phyloP scores from a whole-genome alignment of 2,113 vertebrate species.

The Chauna torquata region DNA sequence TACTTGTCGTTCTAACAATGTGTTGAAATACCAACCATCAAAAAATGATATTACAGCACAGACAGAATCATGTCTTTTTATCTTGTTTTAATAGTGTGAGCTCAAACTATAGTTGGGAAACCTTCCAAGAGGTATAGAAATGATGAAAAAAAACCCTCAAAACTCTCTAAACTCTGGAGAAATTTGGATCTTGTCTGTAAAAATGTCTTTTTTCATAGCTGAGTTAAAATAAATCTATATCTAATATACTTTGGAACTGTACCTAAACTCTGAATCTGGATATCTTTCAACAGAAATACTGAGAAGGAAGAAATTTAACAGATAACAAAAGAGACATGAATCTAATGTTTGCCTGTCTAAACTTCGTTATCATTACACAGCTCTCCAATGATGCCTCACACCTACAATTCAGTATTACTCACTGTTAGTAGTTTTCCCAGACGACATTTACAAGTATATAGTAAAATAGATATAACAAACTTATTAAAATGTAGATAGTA shows the following conservation, averaged over 20 bases:
- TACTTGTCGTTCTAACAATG: background rate
- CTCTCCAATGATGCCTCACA: background rate
- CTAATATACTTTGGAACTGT: background rate
- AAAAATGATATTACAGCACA: background rate
- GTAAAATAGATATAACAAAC: background rate
- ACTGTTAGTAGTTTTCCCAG: background rate
- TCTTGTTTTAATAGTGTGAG: background rate
- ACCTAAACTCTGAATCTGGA: background rate
- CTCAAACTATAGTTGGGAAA: background rate
- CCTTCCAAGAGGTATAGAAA: background rate
- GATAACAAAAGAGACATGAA: background rate
- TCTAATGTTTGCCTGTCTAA: background rate
- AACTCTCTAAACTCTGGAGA: background rate
- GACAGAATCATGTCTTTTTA: background rate
- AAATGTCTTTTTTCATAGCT: background rate
- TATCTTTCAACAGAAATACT: background rate
- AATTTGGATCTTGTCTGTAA: background rate
- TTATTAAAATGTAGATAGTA: background rate
- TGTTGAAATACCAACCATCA: background rate
- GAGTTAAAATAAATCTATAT: background rate
- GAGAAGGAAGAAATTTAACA: conserved; percentile 1
- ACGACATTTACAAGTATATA: background rate
- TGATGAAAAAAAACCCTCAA: background rate
- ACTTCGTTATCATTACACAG: background rate
- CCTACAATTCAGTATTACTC: background rate